Base-by-base conservation (phyloP, 2,888 invertebrate species). In the Gari tellinella region DNA sequence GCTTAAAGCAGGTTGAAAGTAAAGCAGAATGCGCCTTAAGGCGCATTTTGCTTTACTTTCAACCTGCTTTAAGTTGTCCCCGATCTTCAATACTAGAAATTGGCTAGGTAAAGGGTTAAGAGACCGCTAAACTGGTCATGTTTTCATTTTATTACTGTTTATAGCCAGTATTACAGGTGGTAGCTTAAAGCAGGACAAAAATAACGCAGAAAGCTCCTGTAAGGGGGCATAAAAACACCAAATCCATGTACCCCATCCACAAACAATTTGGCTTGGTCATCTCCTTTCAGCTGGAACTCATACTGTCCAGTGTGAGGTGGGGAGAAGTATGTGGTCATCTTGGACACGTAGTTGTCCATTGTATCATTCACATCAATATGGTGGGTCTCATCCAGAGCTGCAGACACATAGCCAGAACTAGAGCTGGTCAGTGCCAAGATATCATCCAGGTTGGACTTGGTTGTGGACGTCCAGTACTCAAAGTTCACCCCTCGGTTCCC, bases 281-380 rank as follows among this genome's bases (percentile, higher is more conserved):
- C 83, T 10, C 82, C 80, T 53, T 61, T 76, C 4, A 84, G 46
- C 51, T 72, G 67, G 49, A 88, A 86, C 51, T 64, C 46, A 64
- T 87, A 89, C 2, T 76, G 67, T 26, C 85, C 84, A 51, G 67
- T 70, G 37, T 77, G 72, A 0, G 86, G 86, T 4, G 87, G 83
- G 12, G 83, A 63, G 65, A 89, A 87, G 56, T 78, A 85, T 2
- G 82, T 83, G 8, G 75, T 73, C 70, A 82, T 79, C 45, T 77
- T 80, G 10, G 76, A 73, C 25, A 81, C 83, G 67, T 77, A 84
- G 17, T 65, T 61, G 31, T 80, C 78, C 55, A 48, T 69, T 1
- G 63, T 63, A 17, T 66, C 55, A 23, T 72, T 64, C 8, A 23
- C 38, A 21, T 74, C 76, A 2, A 31, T 48, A 58, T 72, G 72